A percentile compares a stretch with the other conserved stretches of the same genome.
Evolutionary conservation across 2,113 vertebrate species (phyloP).

Genomic region (Perca fluviatilis): DNA sequence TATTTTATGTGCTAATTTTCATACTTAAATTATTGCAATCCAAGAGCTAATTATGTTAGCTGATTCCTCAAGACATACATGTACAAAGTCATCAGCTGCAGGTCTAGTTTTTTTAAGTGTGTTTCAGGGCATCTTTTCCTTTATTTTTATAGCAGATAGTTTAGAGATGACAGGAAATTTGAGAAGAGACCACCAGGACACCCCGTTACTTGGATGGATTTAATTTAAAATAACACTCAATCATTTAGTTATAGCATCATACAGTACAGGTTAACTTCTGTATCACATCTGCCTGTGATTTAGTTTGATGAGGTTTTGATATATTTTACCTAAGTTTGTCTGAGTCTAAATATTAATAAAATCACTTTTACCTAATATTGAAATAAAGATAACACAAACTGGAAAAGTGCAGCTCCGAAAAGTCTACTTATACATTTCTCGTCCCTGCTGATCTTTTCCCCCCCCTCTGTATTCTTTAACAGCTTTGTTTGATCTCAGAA

Average conservation of each 20-base stretch:
- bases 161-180: constrained; percentile 1
- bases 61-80: not conserved
- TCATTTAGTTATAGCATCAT: too few relatives aligned
- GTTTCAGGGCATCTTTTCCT: not conserved
- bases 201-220: not conserved
- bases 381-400: not conserved
- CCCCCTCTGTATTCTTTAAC: not conserved
- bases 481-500: not conserved
- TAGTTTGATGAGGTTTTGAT: not conserved
- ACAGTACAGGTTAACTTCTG: too few relatives aligned
- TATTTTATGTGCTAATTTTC: not conserved
- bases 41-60: not conserved
- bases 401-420: not conserved
- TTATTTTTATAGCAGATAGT: not conserved
- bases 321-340: not conserved
- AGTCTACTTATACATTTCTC: not conserved
- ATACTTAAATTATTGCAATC: not conserved
- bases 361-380: not conserved
- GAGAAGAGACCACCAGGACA: not conserved
- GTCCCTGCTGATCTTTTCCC: not conserved
- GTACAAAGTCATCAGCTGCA: not conserved
- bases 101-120: not conserved
- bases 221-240: not conserved
- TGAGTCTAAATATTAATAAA: not conserved
- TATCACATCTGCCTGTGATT: not conserved